Evolutionary conservation across 2,797 vertebrate genomes (phyloP).

Genomic region (Neomorphus geoffroyi): DNA sequence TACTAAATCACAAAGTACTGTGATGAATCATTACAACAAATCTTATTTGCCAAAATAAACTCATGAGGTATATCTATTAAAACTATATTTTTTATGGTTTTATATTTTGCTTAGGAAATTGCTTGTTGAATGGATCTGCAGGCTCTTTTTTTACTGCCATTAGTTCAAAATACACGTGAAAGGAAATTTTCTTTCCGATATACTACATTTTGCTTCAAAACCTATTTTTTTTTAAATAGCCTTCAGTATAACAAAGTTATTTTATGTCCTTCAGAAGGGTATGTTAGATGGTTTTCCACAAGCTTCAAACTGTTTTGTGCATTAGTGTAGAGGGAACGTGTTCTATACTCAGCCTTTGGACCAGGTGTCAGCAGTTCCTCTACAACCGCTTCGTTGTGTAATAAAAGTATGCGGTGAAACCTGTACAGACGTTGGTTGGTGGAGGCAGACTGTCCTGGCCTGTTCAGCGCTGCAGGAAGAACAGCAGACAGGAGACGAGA

Average conservation of each 20-base stretch:
- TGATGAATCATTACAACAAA: neutral
- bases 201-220: neutral
- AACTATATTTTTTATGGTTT: neutral
- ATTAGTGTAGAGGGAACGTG: neutral
- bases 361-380: neutral
- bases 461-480: neutral
- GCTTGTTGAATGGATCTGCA: neutral
- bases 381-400: neutral
- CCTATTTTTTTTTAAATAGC: neutral
- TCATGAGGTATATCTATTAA: neutral
- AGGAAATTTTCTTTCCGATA: neutral
- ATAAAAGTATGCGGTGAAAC: neutral
- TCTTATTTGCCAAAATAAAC: neutral
- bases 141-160: neutral
- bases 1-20: neutral
- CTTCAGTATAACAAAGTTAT: neutral
- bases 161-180: neutral
- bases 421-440: neutral
- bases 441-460: neutral
- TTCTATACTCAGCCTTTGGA: neutral
- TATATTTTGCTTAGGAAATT: neutral
- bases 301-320: neutral
- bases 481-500: neutral
- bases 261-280: neutral
- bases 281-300: neutral